Base-by-base conservation (phyloP, 2,113 vertebrate species). In the Carassius auratus region DNA sequence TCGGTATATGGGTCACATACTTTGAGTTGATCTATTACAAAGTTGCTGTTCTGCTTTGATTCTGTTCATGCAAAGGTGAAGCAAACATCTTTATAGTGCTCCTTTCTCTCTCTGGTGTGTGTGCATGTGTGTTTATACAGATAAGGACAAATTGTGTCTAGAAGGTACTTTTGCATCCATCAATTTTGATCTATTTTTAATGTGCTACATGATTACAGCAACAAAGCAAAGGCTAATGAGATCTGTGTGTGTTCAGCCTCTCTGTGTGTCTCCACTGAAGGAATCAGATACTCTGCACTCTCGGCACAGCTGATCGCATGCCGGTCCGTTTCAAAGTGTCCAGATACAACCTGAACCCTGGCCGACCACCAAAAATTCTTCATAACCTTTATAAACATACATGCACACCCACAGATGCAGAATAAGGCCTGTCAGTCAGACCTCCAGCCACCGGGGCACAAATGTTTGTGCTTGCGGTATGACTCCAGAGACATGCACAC, bases 351-450 rank as follows among this genome's bases (percentile, higher is more conserved):
- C 0, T 59, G 50, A 73, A 73, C 81, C 81, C 81, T 83, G 66
- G 50, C 30, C 13, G 13, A 8, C 42, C 45, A 52, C 48, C 48
- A 21, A 38, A 52, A 73, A 73, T 2, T 2, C 50, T 21, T 71
- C 14, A 38, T 83, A 73, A 83, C 81, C 81, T 83, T 83, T 83
- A 57, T 55, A 42, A 83, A 81, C 81, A 71, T 26, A 73, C 52
- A 71, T 38, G 57, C 71, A 81, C 81, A 71, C 42, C 71, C 52
- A 71, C 80, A 73, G 26, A 59, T 0, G 30, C 50, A 57, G 45
- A 80, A 55, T 69, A 69, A 68, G 3, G 64, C 45, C 68, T 83
- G 81, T 83, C 81, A 38, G 13, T 83, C 81, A 73, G 48, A 15
- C 5, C 23, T 33, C 9, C 5, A 82, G 38, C 36, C 59, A 80